phyloP scores from a whole-genome alignment of 2,113 vertebrate species.

The Menidia beryllina region DNA sequence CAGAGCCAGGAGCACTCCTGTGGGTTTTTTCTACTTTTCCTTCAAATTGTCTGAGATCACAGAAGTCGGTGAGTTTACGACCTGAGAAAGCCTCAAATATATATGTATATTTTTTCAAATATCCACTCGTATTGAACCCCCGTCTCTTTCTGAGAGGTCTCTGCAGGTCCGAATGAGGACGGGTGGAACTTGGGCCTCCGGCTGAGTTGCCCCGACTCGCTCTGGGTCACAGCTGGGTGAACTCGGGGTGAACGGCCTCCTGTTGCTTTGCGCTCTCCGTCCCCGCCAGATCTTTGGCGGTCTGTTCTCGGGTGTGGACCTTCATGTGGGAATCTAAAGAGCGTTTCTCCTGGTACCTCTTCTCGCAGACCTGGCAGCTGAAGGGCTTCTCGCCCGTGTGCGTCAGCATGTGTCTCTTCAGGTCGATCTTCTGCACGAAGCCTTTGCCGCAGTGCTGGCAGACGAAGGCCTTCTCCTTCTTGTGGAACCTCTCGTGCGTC shows the following conservation, averaged over 20 bases:
- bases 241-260: constrained; percentile 33
- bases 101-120: neutral
- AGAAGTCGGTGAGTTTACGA: neutral
- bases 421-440: constrained; percentile 71
- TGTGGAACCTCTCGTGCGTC: constrained; percentile 84
- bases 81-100: neutral
- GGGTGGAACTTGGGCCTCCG: neutral
- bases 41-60: neutral
- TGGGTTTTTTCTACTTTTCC: no score
- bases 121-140: neutral
- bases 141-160: neutral
- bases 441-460: constrained; percentile 68
- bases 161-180: neutral
- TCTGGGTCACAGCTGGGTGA: constrained; percentile 61
- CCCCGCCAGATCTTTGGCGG: neutral
- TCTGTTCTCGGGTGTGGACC: constrained; percentile 48
- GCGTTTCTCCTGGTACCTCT: constrained; percentile 73
- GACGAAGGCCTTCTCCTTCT: constrained; percentile 58
- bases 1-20: no score
- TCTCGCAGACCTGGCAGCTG: constrained; percentile 61
- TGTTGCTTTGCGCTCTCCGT: neutral
- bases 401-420: constrained; percentile 70
- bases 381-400: constrained; percentile 77
- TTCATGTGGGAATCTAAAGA: constrained; percentile 72
- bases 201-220: neutral